Base-by-base conservation (phyloP, 2,113 vertebrate species). In the Sinocyclocheilus maitianheensis region DNA sequence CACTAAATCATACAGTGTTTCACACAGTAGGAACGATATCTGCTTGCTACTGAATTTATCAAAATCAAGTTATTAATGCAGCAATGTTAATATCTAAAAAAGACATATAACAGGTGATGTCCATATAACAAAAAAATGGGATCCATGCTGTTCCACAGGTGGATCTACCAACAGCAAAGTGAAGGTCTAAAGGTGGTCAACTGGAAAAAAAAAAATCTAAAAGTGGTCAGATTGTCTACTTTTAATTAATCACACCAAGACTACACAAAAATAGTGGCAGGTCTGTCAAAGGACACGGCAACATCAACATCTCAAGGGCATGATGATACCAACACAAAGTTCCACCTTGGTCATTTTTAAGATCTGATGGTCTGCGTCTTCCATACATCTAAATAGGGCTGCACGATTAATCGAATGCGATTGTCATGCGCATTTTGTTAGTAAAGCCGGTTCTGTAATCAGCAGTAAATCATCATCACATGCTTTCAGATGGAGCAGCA, bases 311-410 rank as follows among this genome's bases (percentile, higher is more conserved):
- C n/a, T 80, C 58, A 12, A 18, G 43, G n/a, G 30, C n/a, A 26
- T 16, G 22, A 37, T 30, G 84, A 43, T 12, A 30, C 14, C 13
- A 34, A 40, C 1, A 1, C 40, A 69, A 82, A 82, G 46, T 22
- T 71, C n/a, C 16, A 34, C 16, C 78, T 20, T 14, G 24, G 46
- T 37, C 10, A 13, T 53, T 53, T 81, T 11, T 9, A 46, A 37
- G 22, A 13, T 58, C 77, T 60, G 77, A 16, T 60, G 30, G 11
- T 40, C 10, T 20, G 7, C 30, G 18, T 37, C 58, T 84, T 43
- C 40, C 40, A 81, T 58, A 53, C 62, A 77, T 82, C 55, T 75
- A 51, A 84, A 65, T 26, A 26, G 26, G 26, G 26, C 26, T 26
- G 26, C 26, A 26, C 26, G 26, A 26, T 26, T 26, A 26, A 26